A percentile compares a stretch with the other conserved stretches of the same genome.
phyloP scores from a whole-genome alignment of 2,888 invertebrate genomes.

The Eupithecia subumbrata region DNA sequence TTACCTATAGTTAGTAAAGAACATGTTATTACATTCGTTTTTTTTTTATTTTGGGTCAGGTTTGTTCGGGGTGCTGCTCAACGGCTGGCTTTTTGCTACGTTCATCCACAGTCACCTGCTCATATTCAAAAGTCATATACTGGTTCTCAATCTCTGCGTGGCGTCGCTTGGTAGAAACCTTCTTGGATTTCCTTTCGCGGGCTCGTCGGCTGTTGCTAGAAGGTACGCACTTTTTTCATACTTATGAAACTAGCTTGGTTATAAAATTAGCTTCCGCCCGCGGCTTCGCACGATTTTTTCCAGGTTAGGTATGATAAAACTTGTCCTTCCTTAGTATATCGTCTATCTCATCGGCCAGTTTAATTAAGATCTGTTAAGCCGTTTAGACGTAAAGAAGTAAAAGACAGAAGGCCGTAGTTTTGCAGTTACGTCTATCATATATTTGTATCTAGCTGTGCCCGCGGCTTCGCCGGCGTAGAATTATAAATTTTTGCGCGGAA shows the following conservation, averaged over 20 bases:
- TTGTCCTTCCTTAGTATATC: not conserved
- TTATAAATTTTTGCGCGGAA: too few relatives aligned
- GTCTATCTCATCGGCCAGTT: not conserved
- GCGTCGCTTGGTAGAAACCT: constrained; percentile 81
- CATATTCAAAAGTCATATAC: constrained; percentile 79
- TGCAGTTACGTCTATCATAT: too few relatives aligned
- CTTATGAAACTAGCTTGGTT: not conserved
- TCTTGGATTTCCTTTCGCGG: constrained; percentile 82
- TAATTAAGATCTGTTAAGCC: not conserved
- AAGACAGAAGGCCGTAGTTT: too few relatives aligned
- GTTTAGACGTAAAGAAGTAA: too few relatives aligned
- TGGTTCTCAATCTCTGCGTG: constrained; percentile 81
- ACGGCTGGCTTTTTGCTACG: constrained; percentile 82
- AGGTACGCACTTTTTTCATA: constrained; percentile 58
- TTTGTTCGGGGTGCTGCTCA: constrained; percentile 82
- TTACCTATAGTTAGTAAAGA: not conserved
- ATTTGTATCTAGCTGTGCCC: too few relatives aligned
- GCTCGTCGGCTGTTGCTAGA: constrained; percentile 80
- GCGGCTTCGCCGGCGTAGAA: too few relatives aligned
- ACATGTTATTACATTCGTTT: not conserved
- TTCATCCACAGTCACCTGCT: constrained; percentile 83
- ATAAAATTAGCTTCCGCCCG: too few relatives aligned
- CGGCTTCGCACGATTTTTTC: too few relatives aligned
- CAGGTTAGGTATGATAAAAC: too few relatives aligned
- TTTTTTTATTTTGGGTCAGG: constrained; percentile 63